Base-by-base conservation (phyloP, 2,888 invertebrate genomes). In the Bugula neritina region DNA sequence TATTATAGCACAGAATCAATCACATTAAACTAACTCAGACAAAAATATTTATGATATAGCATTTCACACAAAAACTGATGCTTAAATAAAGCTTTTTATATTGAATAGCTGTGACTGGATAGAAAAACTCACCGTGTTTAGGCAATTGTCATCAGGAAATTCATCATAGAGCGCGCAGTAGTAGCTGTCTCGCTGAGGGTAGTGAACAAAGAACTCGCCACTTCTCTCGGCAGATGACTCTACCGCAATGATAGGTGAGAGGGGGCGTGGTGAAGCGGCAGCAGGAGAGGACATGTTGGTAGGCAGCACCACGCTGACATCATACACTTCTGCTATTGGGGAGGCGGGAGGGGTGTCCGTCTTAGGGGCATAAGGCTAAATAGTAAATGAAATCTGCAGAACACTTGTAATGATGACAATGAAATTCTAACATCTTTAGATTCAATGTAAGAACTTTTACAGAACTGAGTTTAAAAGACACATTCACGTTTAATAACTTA, bases 121-220 rank as follows among this genome's bases (percentile, higher is more conserved):
- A n/a, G n/a, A n/a, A n/a, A n/a, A n/a, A n/a, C 43, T 43, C 17
- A 43, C 43, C 3, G 3, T 43, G 43, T 43, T 17, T 17, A 43
- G 43, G 17, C 43, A 43, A n/a, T n/a, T n/a, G 3, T 43, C 43
- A 43, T 43, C 43, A 10, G 43, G 10, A 43, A 17, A 43, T 3
- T 27, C 10, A 5, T 63, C 63, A 31, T 63, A 17, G 5, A 63
- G 25, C 13, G 63, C 63, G 31, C 17, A 31, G 34, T 63, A 63
- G 63, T 63, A 63, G n/a, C 63, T 63, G 63, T 63, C 63, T 31
- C 63, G 21, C 31, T 63, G 63, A n/a, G 27, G 63, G 31, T 13
- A n/a, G 25, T 31, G 31, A 13, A 31, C 63, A 31, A 31, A 63
- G 21, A 63, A n/a, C 10, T 63, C 63, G 31, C 63, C 31, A 10